Evolutionary conservation across 2,797 vertebrate species (phyloP).

Genomic region (Sciurus vulgaris): DNA sequence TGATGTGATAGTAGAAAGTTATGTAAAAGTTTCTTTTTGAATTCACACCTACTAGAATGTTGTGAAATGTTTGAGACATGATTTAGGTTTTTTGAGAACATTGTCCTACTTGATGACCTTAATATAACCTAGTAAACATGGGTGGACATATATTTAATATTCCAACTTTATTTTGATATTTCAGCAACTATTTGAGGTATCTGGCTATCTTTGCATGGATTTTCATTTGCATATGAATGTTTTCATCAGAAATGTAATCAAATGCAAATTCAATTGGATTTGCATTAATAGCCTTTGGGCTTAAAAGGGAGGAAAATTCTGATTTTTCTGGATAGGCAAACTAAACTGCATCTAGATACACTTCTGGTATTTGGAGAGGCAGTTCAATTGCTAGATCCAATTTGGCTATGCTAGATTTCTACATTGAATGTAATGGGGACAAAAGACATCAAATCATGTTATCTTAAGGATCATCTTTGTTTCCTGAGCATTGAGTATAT

Average conservation of each 20-base stretch:
- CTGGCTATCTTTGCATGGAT: slow-evolving; percentile 82
- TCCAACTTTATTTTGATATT: slow-evolving; percentile 83
- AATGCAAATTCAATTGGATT: slow-evolving; percentile 84
- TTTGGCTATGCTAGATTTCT: slow-evolving; percentile 67
- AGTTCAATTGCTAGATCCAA: slow-evolving; percentile 70
- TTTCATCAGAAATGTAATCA: slow-evolving; percentile 85
- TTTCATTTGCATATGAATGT: slow-evolving; percentile 87
- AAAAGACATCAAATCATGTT: slow-evolving; percentile 65
- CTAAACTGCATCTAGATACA: slow-evolving; percentile 76
- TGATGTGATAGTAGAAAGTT: not conserved
- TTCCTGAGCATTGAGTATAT: slow-evolving; percentile 28
- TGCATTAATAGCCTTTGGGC: slow-evolving; percentile 83
- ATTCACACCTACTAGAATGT: slow-evolving; percentile 9
- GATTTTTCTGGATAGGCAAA: slow-evolving; percentile 84
- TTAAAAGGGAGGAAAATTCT: slow-evolving; percentile 79
- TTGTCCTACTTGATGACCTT: slow-evolving; percentile 62
- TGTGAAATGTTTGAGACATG: not conserved
- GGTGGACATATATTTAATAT: slow-evolving; percentile 78
- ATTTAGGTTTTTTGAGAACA: slow-evolving; percentile 63
- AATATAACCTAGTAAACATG: slow-evolving; percentile 72
- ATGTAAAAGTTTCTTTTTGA: slow-evolving; percentile 18
- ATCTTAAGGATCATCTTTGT: slow-evolving; percentile 61
- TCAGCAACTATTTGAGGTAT: slow-evolving; percentile 84
- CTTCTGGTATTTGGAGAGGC: slow-evolving; percentile 72
- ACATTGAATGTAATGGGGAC: slow-evolving; percentile 47